A percentile compares a stretch with the other conserved stretches of the same genome.
Evolutionary conservation across 2,797 vertebrate species (phyloP).

Genomic region (Coregonus ussuriensis): DNA sequence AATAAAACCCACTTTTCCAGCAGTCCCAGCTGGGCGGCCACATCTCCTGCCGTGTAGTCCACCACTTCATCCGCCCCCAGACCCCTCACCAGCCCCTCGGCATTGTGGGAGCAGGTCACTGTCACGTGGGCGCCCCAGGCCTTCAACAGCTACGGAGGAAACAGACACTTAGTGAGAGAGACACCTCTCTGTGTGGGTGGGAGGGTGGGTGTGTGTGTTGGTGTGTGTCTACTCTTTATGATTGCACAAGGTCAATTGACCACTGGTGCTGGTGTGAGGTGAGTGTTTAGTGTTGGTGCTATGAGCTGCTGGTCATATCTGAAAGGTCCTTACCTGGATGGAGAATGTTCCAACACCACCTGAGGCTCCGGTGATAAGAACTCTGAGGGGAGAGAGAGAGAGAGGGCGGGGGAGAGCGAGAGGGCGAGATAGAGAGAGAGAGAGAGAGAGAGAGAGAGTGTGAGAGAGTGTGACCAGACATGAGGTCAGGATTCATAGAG

Average conservation of each 20-base stretch:
- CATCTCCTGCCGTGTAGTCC: conserved; percentile 81
- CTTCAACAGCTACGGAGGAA: conserved; percentile 81
- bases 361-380: conserved; percentile 90
- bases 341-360: conserved; percentile 93
- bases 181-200: background rate
- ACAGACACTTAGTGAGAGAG: background rate
- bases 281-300: background rate
- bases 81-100: conserved; percentile 79
- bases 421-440: no score
- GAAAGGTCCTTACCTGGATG: conserved; percentile 79
- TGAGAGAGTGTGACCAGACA: background rate
- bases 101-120: conserved; percentile 88
- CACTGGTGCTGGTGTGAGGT: background rate
- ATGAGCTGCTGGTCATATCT: background rate
- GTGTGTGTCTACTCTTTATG: background rate
- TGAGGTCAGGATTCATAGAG: background rate
- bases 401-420: no score
- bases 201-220: background rate
- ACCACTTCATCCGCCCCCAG: conserved; percentile 88
- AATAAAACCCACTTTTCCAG: conserved; percentile 78
- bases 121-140: conserved; percentile 90
- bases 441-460: no score
- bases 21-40: conserved; percentile 72
- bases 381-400: conserved; percentile 64
- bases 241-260: background rate